phyloP scores from a whole-genome alignment of 2,113 vertebrate genomes.

The Isichthys henryi region DNA sequence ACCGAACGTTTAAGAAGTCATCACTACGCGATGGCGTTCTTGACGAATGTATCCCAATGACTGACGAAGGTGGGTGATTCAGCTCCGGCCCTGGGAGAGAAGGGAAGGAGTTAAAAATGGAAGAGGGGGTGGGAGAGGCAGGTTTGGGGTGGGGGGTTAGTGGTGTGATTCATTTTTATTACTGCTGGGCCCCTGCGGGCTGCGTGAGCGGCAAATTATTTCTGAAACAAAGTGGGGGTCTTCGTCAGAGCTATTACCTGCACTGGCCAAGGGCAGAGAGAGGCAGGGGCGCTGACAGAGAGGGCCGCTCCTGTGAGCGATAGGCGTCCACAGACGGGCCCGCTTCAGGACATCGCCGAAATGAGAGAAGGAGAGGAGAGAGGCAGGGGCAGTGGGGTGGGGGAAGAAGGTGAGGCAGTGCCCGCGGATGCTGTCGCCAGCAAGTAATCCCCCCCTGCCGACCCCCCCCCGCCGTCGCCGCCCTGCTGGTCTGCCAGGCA shows the following conservation, averaged over 20 bases:
- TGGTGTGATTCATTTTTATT: constrained; percentile 75
- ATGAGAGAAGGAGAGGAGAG: neutral
- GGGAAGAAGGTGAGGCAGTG: constrained; percentile 2
- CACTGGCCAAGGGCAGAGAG: constrained; percentile 54
- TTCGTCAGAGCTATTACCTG: constrained; percentile 74
- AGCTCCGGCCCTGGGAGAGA: constrained; percentile 11
- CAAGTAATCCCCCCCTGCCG: constrained; percentile 28
- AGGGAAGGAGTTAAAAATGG: constrained; percentile 46
- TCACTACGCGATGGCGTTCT: neutral
- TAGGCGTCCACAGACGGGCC: constrained; percentile 60
- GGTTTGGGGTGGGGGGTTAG: constrained; percentile 68
- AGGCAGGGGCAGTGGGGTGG: neutral
- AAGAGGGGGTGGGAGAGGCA: constrained; percentile 33
- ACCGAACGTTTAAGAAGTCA: neutral
- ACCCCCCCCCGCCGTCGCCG: constrained; percentile 36
- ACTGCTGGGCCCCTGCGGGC: constrained; percentile 60
- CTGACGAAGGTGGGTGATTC: neutral
- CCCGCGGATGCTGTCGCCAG: constrained; percentile 23
- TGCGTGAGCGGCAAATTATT: constrained; percentile 71
- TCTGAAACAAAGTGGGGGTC: constrained; percentile 75
- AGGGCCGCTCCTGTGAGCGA: constrained; percentile 56
- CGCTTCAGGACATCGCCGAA: constrained; percentile 56
- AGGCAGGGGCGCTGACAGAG: constrained; percentile 49
- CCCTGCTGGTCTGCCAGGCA: constrained; percentile 51
- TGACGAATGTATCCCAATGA: neutral